Percentiles rank a stretch among this genome's conserved stretches.
phyloP scores from a whole-genome alignment of 2,888 invertebrate genomes.

The Allophyes oxyacanthae region DNA sequence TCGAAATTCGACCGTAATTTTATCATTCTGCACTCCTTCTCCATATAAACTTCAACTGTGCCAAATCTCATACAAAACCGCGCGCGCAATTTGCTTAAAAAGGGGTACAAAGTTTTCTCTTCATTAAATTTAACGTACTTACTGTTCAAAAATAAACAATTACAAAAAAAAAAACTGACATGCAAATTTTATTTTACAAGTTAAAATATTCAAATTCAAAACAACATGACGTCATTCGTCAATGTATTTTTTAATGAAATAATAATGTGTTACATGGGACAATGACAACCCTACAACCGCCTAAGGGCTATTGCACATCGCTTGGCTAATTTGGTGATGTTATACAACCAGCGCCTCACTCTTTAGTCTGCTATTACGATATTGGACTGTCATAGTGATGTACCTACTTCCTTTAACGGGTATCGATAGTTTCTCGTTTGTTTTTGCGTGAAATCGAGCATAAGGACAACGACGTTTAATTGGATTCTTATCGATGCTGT shows the following conservation, averaged over 20 bases:
- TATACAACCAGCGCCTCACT: constrained; percentile 87
- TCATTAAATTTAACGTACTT: too few relatives aligned
- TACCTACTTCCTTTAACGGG: constrained; percentile 21
- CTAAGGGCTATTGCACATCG: constrained; percentile 84
- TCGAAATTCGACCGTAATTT: too few relatives aligned
- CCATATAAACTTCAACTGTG: too few relatives aligned
- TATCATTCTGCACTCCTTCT: too few relatives aligned
- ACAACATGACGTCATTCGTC: constrained; percentile 43
- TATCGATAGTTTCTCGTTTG: constrained; percentile 47
- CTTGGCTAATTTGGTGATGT: constrained; percentile 88
- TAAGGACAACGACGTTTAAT: too few relatives aligned
- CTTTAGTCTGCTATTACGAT: constrained; percentile 88
- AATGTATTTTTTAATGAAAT: constrained; percentile 35
- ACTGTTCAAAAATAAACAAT: too few relatives aligned
- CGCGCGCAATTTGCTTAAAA: too few relatives aligned
- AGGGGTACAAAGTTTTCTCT: too few relatives aligned
- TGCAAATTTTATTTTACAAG: constrained; percentile 11
- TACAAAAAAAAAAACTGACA: too few relatives aligned
- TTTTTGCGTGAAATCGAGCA: background rate
- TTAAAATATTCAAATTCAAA: constrained; percentile 12
- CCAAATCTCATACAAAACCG: too few relatives aligned
- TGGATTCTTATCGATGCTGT: too few relatives aligned
- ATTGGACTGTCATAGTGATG: constrained; percentile 78
- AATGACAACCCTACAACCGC: constrained; percentile 76
- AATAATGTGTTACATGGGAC: constrained; percentile 31